phyloP scores from a whole-genome alignment of 2,888 invertebrate genomes.

The Achlya flavicornis region DNA sequence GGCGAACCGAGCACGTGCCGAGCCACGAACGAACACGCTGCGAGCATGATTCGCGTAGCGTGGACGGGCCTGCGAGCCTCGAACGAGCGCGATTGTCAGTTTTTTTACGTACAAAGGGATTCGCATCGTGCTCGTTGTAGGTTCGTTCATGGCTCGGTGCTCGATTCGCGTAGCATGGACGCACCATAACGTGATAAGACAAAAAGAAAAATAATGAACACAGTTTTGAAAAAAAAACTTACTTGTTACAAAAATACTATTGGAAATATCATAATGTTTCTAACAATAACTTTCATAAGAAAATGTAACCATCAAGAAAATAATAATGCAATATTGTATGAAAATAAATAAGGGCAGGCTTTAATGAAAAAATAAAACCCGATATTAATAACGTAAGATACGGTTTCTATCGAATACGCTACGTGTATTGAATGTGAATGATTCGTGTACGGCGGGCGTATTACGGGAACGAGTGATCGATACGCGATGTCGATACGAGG shows the following conservation, averaged over 20 bases:
- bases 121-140: too few relatives aligned
- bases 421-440: constrained; percentile 65
- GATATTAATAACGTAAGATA: constrained; percentile 79
- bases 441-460: constrained; percentile 38
- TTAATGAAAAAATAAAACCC: constrained; percentile 72
- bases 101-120: too few relatives aligned
- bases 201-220: neutral
- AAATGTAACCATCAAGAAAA: constrained; percentile 10
- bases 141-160: too few relatives aligned
- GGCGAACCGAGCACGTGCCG: too few relatives aligned
- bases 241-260: too few relatives aligned
- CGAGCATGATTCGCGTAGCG: too few relatives aligned
- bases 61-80: too few relatives aligned
- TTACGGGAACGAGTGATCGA: constrained; percentile 35
- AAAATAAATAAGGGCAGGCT: constrained; percentile 53
- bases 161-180: too few relatives aligned
- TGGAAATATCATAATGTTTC: neutral
- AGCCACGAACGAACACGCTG: too few relatives aligned
- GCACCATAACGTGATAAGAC: neutral
- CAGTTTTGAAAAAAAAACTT: too few relatives aligned
- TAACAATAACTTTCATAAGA: constrained; percentile 1
- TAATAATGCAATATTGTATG: constrained; percentile 27
- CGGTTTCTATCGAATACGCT: constrained; percentile 68
- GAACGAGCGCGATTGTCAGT: too few relatives aligned
- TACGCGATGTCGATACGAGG: constrained; percentile 16